Percentiles rank a stretch among this genome's conserved stretches.
phyloP scores from a whole-genome alignment of 2,888 invertebrate genomes.

The Graphium colonna region DNA sequence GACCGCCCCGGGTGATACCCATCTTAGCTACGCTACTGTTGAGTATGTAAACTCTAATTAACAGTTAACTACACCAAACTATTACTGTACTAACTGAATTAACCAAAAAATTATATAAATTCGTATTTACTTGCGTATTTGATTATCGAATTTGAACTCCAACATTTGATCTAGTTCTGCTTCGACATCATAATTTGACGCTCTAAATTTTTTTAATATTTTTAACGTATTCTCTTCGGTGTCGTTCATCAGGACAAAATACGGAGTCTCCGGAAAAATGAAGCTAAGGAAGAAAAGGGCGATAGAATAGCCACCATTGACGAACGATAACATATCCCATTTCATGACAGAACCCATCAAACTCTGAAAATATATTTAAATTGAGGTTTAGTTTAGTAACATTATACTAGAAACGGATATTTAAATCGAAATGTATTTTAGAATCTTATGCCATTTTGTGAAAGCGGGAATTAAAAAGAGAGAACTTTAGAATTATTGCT shows the following conservation, averaged over 20 bases:
- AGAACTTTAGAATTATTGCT: too few relatives aligned
- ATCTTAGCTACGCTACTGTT: too few relatives aligned
- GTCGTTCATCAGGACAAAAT: slow-evolving; percentile 42
- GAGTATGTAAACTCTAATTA: too few relatives aligned
- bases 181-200: slow-evolving; percentile 36
- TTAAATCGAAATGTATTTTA: too few relatives aligned
- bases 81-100: too few relatives aligned
- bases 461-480: too few relatives aligned
- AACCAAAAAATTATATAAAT: neutral
- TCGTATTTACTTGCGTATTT: slow-evolving; percentile 47
- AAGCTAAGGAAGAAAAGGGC: slow-evolving; percentile 33
- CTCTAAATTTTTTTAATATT: slow-evolving; percentile 42
- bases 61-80: too few relatives aligned
- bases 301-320: slow-evolving; percentile 34
- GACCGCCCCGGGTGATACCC: too few relatives aligned
- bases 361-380: too few relatives aligned
- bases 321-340: slow-evolving; percentile 43
- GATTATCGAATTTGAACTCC: slow-evolving; percentile 48
- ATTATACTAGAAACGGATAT: too few relatives aligned
- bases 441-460: too few relatives aligned
- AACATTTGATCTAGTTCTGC: slow-evolving; percentile 45
- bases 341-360: slow-evolving; percentile 39
- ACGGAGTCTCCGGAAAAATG: slow-evolving; percentile 54
- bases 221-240: slow-evolving; percentile 30
- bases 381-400: too few relatives aligned